Evolutionary conservation across 2,888 invertebrate species (phyloP), one percentile per base, ranked within the genome.

Genomic region (Lordiphosa fenestrarum): DNA sequence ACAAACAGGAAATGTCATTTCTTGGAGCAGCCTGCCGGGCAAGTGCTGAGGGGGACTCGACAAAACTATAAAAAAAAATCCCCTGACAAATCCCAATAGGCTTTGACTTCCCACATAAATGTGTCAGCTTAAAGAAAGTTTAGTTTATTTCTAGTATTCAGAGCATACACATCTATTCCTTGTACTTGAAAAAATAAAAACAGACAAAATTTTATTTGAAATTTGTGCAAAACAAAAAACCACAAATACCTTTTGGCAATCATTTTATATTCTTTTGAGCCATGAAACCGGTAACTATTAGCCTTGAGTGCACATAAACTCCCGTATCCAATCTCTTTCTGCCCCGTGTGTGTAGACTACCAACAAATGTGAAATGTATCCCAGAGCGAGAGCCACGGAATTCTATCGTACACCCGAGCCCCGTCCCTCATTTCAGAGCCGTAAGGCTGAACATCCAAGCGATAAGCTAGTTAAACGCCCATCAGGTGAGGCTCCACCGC

Each of bases 351-450:
- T 15, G 7, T 46, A 42, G 42, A 25, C 15, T n/a, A 0, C 42
- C 25, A 23, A 38, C 6, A 40, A 36, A 6, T 53, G 51, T 33
- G 54, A 73, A 23, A 15, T 65, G 36, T 70, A 73, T 44, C 73
- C 70, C 1, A 13, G 13, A 9, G 6, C 6, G 2, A 15, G 56
- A 6, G 0, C 6, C 7, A 71, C 61, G 0, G 51, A 66, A 15
- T 71, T 12, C 12, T 70, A 55, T 51, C 40, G 42, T 1, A 39
- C 56, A 1, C 53, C 46, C 0, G 39, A 59, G 12, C 57, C 57
- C 1, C 30, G 53, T 5, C 2, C 6, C 0, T 72, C 59, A 4
- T n/a, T 40, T 3, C 73, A 73, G 25, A 69, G 65, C 19, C 56
- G 10, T 6, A 39, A 7, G 15, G 53, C 60, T 2, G 73, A 70